These are phyloP conservation scores for Pempheris klunzingeri DNA, from an alignment of 2,797 vertebrate genomes.

Conservation along the genomic window DNA sequence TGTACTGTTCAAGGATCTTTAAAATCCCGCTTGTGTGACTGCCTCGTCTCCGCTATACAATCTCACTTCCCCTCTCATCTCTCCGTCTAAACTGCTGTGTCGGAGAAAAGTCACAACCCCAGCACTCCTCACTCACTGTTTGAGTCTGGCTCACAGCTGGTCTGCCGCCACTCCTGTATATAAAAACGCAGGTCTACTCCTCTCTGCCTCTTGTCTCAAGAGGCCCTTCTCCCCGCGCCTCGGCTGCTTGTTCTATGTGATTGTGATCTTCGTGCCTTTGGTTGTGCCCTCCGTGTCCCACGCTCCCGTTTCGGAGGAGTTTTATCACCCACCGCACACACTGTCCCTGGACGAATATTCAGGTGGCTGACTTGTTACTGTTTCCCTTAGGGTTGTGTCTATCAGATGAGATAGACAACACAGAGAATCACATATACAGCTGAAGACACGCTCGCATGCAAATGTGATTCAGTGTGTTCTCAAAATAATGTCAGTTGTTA, in stretches of 20 bases:
- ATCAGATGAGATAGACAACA: constrained; percentile 54
- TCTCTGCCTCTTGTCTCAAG: constrained; percentile 71
- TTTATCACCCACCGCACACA: constrained; percentile 59
- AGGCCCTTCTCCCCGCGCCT: constrained; percentile 64
- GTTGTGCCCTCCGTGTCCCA: constrained; percentile 42
- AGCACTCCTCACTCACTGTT: constrained; percentile 20
- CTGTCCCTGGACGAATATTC: constrained; percentile 65
- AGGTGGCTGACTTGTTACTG: constrained; percentile 56
- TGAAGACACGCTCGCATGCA: constrained; percentile 10
- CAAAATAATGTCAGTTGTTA: constrained; percentile 31
- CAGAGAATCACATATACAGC: constrained; percentile 6
- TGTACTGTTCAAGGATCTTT: constrained; percentile 38
- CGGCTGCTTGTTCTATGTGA: constrained; percentile 63
- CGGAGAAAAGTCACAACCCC: constrained; percentile 45
- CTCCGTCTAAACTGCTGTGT: constrained; percentile 42
- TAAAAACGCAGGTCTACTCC: constrained; percentile 59
- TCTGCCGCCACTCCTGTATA: constrained; percentile 53
- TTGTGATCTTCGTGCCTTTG: constrained; percentile 68
- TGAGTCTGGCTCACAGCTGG: constrained; percentile 45
- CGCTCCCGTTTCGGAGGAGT: constrained; percentile 31
- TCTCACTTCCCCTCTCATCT: constrained; percentile 46
- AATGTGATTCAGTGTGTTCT: constrained; percentile 34
- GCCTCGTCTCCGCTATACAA: constrained; percentile 20
- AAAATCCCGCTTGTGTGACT: constrained; percentile 48
- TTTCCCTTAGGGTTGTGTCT: constrained; percentile 42